These are phyloP conservation scores for Cydia splendana DNA, from an alignment of 1,140 invertebrate genomes.

Conservation along the genomic window DNA sequence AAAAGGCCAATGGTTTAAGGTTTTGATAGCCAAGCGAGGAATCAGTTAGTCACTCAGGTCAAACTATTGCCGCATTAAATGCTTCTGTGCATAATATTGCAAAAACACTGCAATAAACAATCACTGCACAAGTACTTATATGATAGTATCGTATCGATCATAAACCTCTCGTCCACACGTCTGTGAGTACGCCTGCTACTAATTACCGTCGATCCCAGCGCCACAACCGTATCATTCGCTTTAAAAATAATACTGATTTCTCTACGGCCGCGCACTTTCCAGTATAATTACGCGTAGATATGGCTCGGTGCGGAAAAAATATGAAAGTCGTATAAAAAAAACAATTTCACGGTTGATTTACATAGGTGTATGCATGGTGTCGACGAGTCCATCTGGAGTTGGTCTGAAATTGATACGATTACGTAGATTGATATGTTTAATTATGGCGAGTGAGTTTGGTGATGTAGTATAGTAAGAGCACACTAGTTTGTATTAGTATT, in stretches of 20 bases:
- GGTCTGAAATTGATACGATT: not conserved
- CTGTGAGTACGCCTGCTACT: conserved; percentile 7
- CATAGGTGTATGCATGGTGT: not conserved
- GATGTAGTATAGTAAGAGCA: not conserved
- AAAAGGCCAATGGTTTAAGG: too few relatives aligned
- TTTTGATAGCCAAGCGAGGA: too few relatives aligned
- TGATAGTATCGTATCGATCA: conserved; percentile 1
- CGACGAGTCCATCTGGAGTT: not conserved
- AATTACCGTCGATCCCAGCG: conserved; percentile 12
- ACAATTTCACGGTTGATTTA: conserved; percentile 32
- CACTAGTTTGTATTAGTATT: not conserved
- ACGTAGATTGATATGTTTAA: not conserved
- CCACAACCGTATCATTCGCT: conserved; percentile 30
- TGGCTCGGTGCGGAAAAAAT: conserved; percentile 22
- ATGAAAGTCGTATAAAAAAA: conserved; percentile 27
- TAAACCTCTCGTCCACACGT: not conserved
- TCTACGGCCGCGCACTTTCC: conserved; percentile 25
- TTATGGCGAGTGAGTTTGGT: not conserved
- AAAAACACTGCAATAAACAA: not conserved
- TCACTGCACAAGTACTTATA: not conserved
- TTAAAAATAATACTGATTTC: conserved; percentile 33
- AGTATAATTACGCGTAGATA: conserved; percentile 26
- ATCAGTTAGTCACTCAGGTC: too few relatives aligned
- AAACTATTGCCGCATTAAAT: too few relatives aligned
- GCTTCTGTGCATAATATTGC: too few relatives aligned